These are phyloP conservation scores for Echiichthys vipera DNA, from an alignment of 2,797 vertebrate species.

Conservation along the genomic window DNA sequence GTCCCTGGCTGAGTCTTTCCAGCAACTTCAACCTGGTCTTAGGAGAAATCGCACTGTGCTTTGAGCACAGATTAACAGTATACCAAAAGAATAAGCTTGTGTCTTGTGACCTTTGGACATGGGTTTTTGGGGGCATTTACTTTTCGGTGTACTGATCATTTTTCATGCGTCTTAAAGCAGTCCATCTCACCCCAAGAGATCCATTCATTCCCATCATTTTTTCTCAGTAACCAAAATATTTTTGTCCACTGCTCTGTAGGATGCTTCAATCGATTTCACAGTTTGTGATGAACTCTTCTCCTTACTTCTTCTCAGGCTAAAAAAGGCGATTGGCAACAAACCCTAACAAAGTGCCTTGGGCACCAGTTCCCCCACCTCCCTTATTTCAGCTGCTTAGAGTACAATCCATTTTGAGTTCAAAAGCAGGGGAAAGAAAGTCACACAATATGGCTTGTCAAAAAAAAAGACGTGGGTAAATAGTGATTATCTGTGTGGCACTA, in stretches of 20 bases:
- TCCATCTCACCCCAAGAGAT: neutral
- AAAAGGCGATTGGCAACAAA: slow-evolving; percentile 37
- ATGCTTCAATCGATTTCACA: slow-evolving; percentile 22
- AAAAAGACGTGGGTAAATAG: slow-evolving; percentile 19
- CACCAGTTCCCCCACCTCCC: slow-evolving; percentile 17
- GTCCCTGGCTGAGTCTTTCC: neutral
- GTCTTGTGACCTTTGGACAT: slow-evolving; percentile 25
- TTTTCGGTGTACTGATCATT: neutral
- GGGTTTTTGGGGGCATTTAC: slow-evolving; percentile 3
- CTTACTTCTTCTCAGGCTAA: slow-evolving; percentile 20
- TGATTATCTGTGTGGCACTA: slow-evolving; percentile 25
- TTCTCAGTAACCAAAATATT: slow-evolving; percentile 2
- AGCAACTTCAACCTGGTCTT: slow-evolving; percentile 13
- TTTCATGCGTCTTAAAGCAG: slow-evolving; percentile 23
- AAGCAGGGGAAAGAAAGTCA: neutral
- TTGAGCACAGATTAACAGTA: slow-evolving; percentile 31
- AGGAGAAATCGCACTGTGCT: slow-evolving; percentile 20
- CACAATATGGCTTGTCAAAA: slow-evolving; percentile 14
- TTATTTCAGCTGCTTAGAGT: slow-evolving; percentile 36
- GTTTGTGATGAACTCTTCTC: slow-evolving; percentile 22
- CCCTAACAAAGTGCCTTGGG: slow-evolving; percentile 25
- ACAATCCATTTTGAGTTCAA: slow-evolving; percentile 40
- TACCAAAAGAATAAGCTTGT: slow-evolving; percentile 1
- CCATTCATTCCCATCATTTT: slow-evolving; percentile 1
- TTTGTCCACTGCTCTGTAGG: slow-evolving; percentile 5